Conservation (phyloP, 2,797 vertebrate species). For the Ceyx erithaca region DNA sequence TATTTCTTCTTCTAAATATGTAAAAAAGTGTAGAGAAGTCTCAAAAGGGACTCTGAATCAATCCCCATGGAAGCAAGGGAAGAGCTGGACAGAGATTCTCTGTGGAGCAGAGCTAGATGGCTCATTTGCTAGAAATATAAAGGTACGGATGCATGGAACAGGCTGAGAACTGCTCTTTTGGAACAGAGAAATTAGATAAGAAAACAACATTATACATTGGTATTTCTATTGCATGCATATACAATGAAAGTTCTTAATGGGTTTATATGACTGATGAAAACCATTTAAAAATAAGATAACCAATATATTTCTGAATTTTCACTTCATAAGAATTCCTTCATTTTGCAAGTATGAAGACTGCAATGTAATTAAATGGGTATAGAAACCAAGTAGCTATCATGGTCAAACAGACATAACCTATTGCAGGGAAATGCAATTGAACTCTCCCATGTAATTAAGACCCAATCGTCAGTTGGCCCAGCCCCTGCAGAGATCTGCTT, state of each 20-base stretch:
- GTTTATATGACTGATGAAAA: not conserved
- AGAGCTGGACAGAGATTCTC: not conserved
- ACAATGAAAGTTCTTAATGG: not conserved
- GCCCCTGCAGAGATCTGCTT: conserved; percentile 35
- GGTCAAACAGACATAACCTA: conserved; percentile 28
- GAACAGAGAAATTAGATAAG: not conserved
- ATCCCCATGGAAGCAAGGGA: not conserved
- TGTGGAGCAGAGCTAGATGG: not conserved
- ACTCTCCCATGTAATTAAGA: conserved; percentile 51
- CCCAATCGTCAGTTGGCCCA: not conserved
- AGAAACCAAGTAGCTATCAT: conserved; percentile 1
- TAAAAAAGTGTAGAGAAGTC: not conserved
- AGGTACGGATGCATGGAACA: not conserved
- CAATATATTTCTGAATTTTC: not conserved
- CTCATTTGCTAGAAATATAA: not conserved
- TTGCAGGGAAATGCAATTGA: conserved; percentile 27
- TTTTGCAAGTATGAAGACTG: not conserved
- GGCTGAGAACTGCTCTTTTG: not conserved
- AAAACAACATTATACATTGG: not conserved
- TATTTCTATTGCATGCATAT: not conserved
- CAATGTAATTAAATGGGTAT: not conserved
- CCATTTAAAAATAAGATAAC: not conserved
- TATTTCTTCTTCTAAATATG: not conserved
- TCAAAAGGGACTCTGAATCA: not conserved
- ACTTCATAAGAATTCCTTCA: not conserved